Evolutionary conservation across 2,113 vertebrate species (phyloP), one percentile per base, ranked within the genome.

Genomic region (Sigmodon hispidus): DNA sequence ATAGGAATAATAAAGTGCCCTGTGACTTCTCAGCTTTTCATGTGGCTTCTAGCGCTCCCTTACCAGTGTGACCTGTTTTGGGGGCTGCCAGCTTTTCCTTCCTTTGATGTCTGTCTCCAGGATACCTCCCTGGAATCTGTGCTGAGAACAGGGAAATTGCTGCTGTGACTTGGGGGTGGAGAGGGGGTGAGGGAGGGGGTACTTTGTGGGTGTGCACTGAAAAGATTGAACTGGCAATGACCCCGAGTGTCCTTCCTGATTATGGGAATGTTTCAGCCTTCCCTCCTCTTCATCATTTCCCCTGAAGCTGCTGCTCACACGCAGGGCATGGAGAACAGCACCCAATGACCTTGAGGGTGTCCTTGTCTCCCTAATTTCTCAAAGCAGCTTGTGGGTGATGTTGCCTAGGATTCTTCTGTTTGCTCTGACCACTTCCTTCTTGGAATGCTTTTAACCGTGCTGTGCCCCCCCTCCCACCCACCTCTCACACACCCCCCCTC

Each of bases 51-150:
- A 65, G 96, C 88, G 15, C 98, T 3, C 0, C 87, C 87, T 91
- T 48, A 67, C 91, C 88, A 57, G 61, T 43, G 29, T 31, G 97
- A 97, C 98, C 96, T 96, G 85, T 83, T 63, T 63, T 75, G 67
- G 80, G 97, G 97, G 98, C 96, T 90, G 61, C 29, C 88, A 76
- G 97, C 97, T 97, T 93, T 93, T 43, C 10, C 0, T 93, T 81
- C 67, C 95, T 95, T 92, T 98, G 97, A 98, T 98, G 97, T 98
- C 96, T 26, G 67, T 97, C 96, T 98, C 96, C 94, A 83, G 22
- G 92, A 96, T 97, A 86, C 97, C 96, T 98, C 96, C 91, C 95
- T 97, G 97, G 95, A 95, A 97, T 95, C 96, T 96, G 95, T 50
- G 43, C 93, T 15, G 61, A 92, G 95, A 96, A 85, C 94, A 92